Conservation (phyloP, 1,140 invertebrate genomes). For the Ceratoteleas bidentatus region DNA sequence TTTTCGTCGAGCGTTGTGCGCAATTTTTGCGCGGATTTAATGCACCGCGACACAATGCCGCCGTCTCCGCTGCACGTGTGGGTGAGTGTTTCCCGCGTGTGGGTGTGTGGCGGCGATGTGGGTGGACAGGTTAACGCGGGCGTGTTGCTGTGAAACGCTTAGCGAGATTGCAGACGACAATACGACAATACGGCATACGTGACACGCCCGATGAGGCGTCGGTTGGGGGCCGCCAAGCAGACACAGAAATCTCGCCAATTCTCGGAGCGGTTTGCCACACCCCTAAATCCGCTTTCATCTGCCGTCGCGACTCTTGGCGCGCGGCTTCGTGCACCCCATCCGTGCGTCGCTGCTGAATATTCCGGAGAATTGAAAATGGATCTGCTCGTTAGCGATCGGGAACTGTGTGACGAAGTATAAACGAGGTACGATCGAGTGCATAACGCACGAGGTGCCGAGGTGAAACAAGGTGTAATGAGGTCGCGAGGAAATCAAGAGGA, state of each 20-base stretch:
- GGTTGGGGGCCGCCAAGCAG: constrained; percentile 69
- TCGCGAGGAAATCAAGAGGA: too few relatives aligned
- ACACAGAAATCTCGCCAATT: constrained; percentile 81
- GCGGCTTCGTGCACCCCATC: constrained; percentile 57
- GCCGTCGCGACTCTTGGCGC: constrained; percentile 59
- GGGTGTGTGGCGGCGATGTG: constrained; percentile 68
- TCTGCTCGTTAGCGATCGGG: constrained; percentile 66
- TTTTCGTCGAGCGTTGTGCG: constrained; percentile 10
- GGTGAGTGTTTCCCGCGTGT: constrained; percentile 49
- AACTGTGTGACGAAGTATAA: constrained; percentile 60
- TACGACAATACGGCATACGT: constrained; percentile 80
- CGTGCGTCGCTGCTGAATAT: constrained; percentile 66
- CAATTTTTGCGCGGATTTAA: constrained; percentile 55
- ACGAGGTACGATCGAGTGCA: constrained; percentile 54
- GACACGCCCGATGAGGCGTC: constrained; percentile 78
- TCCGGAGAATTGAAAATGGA: constrained; percentile 65
- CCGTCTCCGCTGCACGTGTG: constrained; percentile 6
- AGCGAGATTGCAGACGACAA: constrained; percentile 81
- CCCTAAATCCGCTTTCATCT: constrained; percentile 69
- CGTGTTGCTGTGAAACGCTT: constrained; percentile 79
- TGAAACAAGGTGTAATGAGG: not conserved
- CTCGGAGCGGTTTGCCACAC: constrained; percentile 75
- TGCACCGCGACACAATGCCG: constrained; percentile 21
- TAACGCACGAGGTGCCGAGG: constrained; percentile 32
- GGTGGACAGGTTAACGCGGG: constrained; percentile 79